A percentile compares a stretch with the other conserved stretches of the same genome.
phyloP scores from a whole-genome alignment of 2,113 vertebrate genomes.

The Bujurquina vittata region DNA sequence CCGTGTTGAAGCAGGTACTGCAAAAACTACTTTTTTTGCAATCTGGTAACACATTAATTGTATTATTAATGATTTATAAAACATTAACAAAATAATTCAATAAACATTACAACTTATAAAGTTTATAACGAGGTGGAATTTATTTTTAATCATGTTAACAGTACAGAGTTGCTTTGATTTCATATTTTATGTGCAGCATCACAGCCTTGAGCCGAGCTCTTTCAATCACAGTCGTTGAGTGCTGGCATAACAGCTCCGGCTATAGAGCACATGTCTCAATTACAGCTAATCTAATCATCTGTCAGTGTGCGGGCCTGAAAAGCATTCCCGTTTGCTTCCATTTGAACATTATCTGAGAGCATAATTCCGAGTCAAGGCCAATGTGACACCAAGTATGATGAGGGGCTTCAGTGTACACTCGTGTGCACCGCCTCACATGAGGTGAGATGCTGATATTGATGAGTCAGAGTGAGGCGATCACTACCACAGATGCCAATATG shows the following conservation, averaged over 20 bases:
- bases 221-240: slow-evolving; percentile 42
- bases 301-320: slow-evolving; percentile 44
- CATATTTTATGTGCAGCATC: not conserved
- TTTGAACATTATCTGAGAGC: slow-evolving; percentile 29
- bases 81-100: not conserved
- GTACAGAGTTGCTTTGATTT: not conserved
- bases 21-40: not conserved
- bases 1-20: not conserved
- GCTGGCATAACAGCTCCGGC: slow-evolving; percentile 32
- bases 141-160: not conserved
- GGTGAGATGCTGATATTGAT: not conserved
- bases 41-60: not conserved
- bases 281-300: slow-evolving; percentile 65
- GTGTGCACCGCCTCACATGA: not conserved
- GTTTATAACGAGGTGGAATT: not conserved
- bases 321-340: slow-evolving; percentile 38
- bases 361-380: slow-evolving; percentile 9
- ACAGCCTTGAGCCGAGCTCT: slow-evolving; percentile 1
- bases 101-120: not conserved
- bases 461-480: not conserved
- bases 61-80: not conserved
- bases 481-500: not conserved
- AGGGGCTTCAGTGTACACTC: not conserved
- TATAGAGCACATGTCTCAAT: slow-evolving; percentile 60
- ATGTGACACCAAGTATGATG: not conserved